Conservation (phyloP, 30 jellyfish, hydroid and myxozoan genomes). For the Morbakka virulenta region DNA sequence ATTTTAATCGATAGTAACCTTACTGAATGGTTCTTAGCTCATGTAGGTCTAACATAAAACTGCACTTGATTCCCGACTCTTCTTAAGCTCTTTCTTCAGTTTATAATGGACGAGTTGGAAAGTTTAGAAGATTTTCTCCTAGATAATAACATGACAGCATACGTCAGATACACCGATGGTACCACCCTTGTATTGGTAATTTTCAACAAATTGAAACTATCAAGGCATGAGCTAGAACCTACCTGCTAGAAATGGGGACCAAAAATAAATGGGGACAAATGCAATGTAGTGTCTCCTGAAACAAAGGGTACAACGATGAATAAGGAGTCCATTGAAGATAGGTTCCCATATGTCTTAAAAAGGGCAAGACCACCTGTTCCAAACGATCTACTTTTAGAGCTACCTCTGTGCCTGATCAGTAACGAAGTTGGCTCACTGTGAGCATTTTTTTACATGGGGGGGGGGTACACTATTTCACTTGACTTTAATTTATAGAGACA, state of each 20-base stretch:
- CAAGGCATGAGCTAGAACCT: slow-evolving; percentile 9
- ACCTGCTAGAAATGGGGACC: slow-evolving; percentile 24
- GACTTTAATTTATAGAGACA: too few species aligned
- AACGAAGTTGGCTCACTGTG: too few species aligned
- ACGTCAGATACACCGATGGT: slow-evolving; percentile 37
- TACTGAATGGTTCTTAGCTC: slow-evolving; percentile 30
- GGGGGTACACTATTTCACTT: too few species aligned
- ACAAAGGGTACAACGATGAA: too few species aligned
- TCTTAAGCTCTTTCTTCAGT: slow-evolving; percentile 23
- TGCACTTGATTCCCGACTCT: slow-evolving; percentile 16
- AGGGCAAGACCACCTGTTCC: too few species aligned
- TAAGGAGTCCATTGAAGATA: too few species aligned
- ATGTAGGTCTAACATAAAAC: slow-evolving; percentile 12
- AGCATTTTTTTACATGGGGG: too few species aligned
- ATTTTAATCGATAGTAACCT: background rate
- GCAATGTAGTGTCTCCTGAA: slow-evolving; percentile 24
- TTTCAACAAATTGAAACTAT: background rate
- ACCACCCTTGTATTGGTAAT: background rate
- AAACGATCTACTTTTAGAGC: too few species aligned
- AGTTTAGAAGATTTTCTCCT: background rate
- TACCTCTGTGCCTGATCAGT: too few species aligned
- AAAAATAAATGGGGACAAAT: slow-evolving; percentile 9
- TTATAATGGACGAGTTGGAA: slow-evolving; percentile 8
- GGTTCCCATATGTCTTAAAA: too few species aligned
- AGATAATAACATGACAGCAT: background rate